Evolutionary conservation across 2,113 vertebrate genomes (phyloP).

Genomic region (Cynopterus brachyotis): DNA sequence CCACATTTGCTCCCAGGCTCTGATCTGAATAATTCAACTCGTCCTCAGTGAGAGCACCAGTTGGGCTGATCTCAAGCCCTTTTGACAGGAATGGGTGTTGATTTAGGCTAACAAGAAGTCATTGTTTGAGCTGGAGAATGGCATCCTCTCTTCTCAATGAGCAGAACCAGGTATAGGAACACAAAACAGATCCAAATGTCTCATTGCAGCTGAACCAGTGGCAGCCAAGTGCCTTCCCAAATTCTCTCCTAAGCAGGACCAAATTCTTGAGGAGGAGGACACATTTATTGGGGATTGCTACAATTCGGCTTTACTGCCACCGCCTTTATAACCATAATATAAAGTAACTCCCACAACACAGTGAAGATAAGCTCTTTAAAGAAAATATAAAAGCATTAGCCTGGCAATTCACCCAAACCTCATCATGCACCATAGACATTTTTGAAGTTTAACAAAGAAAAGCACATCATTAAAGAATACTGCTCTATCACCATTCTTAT

Average conservation of each 20-base stretch:
- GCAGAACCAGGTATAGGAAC: conserved; percentile 17
- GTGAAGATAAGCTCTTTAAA: conserved; percentile 87
- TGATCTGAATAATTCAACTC: conserved; percentile 69
- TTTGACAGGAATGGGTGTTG: background rate
- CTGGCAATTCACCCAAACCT: conserved; percentile 87
- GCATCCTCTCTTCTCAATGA: background rate
- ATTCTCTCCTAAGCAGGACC: conserved; percentile 49
- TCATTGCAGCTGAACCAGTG: conserved; percentile 23
- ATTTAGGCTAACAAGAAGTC: conserved; percentile 54
- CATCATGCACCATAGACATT: conserved; percentile 88
- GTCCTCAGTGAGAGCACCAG: background rate
- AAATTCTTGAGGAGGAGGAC: conserved; percentile 56
- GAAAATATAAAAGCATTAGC: conserved; percentile 90
- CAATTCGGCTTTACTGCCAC: conserved; percentile 81
- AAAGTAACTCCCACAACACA: conserved; percentile 86
- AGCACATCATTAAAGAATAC: conserved; percentile 90
- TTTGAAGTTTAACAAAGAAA: conserved; percentile 91
- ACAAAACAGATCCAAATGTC: conserved; percentile 23
- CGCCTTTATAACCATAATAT: conserved; percentile 85
- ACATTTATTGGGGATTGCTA: conserved; percentile 74
- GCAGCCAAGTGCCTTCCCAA: conserved; percentile 27
- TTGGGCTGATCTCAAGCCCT: conserved; percentile 65
- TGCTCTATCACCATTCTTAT: conserved; percentile 90
- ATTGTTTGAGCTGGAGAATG: conserved; percentile 67
- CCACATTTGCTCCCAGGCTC: conserved; percentile 40